phyloP scores from a whole-genome alignment of 2,113 vertebrate species.

The Proterorhinus semilunaris region DNA sequence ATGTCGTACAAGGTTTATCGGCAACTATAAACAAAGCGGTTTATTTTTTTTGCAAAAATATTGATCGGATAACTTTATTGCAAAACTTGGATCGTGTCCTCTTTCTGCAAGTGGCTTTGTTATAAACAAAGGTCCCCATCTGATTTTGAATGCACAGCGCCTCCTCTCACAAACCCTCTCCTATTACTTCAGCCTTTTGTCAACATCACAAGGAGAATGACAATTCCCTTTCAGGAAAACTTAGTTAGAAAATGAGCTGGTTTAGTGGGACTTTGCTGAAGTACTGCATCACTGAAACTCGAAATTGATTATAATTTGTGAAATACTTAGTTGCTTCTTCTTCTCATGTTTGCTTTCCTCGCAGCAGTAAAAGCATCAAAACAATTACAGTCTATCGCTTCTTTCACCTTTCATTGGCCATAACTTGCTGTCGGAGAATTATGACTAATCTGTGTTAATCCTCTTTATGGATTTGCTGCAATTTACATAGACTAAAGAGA shows the following conservation, averaged over 20 bases:
- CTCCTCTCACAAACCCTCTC: not conserved
- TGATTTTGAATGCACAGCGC: not conserved
- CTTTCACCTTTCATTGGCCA: constrained; percentile 23
- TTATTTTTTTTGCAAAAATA: constrained; percentile 17
- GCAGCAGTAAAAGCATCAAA: not conserved
- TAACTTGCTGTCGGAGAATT: constrained; percentile 41
- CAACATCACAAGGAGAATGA: not conserved
- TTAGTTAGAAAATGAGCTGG: not conserved
- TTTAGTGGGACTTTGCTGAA: not conserved
- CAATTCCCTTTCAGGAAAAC: not conserved
- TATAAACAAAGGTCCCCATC: constrained; percentile 32
- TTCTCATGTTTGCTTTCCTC: not conserved
- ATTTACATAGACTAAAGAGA: constrained; percentile 32
- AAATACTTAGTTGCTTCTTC: too few species aligned
- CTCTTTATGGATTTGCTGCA: constrained; percentile 45
- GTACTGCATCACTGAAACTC: too few species aligned
- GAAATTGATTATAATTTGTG: too few species aligned
- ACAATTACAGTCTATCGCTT: constrained; percentile 4
- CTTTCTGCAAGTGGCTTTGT: constrained; percentile 26
- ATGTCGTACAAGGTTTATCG: constrained; percentile 22
- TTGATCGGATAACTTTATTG: constrained; percentile 32
- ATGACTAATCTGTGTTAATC: constrained; percentile 54
- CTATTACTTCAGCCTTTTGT: not conserved
- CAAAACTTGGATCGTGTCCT: not conserved
- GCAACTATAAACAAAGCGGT: constrained; percentile 23